These are phyloP conservation scores for Drosophila melanogaster DNA, from an alignment of 1,140 invertebrate species.

Conservation along the genomic window DNA sequence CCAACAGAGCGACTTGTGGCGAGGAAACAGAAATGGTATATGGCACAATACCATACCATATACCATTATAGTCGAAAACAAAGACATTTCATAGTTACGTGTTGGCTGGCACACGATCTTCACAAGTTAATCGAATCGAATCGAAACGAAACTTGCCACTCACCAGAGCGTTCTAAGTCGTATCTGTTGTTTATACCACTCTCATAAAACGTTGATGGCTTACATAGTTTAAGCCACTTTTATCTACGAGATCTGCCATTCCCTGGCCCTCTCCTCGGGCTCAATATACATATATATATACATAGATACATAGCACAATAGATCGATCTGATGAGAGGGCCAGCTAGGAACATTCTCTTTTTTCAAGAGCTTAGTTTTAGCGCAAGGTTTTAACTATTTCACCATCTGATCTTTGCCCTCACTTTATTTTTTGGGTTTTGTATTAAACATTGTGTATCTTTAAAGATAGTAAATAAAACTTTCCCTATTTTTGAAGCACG, in stretches of 20 bases:
- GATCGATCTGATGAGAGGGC: constrained; percentile 13
- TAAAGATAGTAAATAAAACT: no score
- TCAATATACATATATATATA: not conserved
- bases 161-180: constrained; percentile 24
- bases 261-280: constrained; percentile 16
- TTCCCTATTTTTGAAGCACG: no score
- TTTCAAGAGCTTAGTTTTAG: not conserved
- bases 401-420: constrained; percentile 1
- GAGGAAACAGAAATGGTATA: constrained; percentile 16
- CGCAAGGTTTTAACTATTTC: not conserved
- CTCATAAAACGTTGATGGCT: constrained; percentile 40
- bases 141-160: constrained; percentile 47
- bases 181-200: constrained; percentile 7
- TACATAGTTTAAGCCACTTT: constrained; percentile 28
- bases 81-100: constrained; percentile 30
- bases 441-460: not conserved
- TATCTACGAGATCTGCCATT: constrained; percentile 42
- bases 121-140: constrained; percentile 2
- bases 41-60: not conserved
- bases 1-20: not conserved
- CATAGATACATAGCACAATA: constrained; percentile 3
- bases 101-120: constrained; percentile 29
- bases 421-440: not conserved
- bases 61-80: constrained; percentile 7
- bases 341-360: constrained; percentile 36